Conservation (phyloP, 2,113 vertebrate species). For the Neogale vison region DNA sequence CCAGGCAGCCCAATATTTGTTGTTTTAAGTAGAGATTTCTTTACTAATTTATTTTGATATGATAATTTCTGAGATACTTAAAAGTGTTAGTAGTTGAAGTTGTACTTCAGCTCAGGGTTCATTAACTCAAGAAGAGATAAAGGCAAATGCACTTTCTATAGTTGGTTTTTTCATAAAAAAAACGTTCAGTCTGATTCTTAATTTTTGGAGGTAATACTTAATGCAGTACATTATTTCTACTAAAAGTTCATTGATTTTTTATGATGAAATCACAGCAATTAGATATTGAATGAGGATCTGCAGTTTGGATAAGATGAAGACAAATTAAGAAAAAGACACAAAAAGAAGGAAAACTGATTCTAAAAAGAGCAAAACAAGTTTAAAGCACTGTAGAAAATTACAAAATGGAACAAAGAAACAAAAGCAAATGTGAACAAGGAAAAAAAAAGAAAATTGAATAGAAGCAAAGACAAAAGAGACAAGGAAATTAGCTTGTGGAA, state of each 20-base stretch:
- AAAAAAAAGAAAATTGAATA: background rate
- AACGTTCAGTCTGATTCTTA: background rate
- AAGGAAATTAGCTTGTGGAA: background rate
- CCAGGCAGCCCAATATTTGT: too few relatives aligned
- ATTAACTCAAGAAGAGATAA: conserved; percentile 36
- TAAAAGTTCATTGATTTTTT: conserved; percentile 16
- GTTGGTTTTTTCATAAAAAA: conserved; percentile 4
- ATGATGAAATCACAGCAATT: conserved; percentile 13
- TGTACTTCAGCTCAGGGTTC: background rate
- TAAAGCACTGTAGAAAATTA: background rate
- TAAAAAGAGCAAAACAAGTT: background rate
- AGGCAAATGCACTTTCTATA: background rate
- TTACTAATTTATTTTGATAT: background rate
- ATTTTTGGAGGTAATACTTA: background rate
- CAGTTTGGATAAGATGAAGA: background rate
- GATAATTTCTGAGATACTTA: background rate
- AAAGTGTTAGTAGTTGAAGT: conserved; percentile 26
- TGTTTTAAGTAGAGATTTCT: background rate
- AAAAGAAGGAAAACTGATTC: background rate
- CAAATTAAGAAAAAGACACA: background rate
- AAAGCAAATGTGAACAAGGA: background rate
- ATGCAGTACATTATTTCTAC: background rate
- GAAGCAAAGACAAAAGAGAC: background rate
- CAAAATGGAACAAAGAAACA: background rate
- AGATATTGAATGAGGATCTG: background rate